Percentiles rank a stretch among this genome's conserved stretches.
phyloP scores from a whole-genome alignment of 2,113 vertebrate species.

The Aptenodytes forsteri region DNA sequence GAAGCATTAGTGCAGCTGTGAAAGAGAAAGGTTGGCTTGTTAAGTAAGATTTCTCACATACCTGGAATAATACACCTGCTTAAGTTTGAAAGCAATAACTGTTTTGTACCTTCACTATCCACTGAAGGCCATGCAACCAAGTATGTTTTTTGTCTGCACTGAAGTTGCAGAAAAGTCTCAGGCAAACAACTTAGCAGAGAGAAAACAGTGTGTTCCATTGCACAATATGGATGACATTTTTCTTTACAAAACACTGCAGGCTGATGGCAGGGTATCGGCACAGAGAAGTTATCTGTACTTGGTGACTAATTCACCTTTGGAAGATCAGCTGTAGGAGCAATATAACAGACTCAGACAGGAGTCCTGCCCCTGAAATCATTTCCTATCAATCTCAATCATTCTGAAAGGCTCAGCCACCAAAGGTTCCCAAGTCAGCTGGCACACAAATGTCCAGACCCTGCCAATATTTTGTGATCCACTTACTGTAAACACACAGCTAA shows the following conservation, averaged over 20 bases:
- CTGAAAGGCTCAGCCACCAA: conserved; percentile 16
- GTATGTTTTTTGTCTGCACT: not conserved
- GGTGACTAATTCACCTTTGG: conserved; percentile 3
- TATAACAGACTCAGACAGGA: conserved; percentile 12
- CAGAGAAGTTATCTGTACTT: not conserved
- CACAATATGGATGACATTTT: not conserved
- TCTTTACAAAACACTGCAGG: not conserved
- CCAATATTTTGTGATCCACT: conserved; percentile 53
- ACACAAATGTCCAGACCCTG: not conserved
- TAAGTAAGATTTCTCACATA: not conserved
- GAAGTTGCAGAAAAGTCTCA: not conserved
- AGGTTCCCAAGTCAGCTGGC: conserved; percentile 48
- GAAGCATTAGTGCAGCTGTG: not conserved
- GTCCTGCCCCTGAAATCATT: conserved; percentile 5
- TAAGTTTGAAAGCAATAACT: not conserved
- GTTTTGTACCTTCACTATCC: not conserved
- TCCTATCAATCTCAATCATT: conserved; percentile 49
- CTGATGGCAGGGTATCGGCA: not conserved
- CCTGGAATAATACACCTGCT: not conserved
- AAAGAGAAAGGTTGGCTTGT: not conserved
- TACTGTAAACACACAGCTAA: conserved; percentile 52
- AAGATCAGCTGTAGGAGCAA: not conserved
- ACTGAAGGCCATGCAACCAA: not conserved
- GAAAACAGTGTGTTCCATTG: not conserved
- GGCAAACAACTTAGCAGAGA: not conserved